phyloP scores from a whole-genome alignment of 2,888 invertebrate species.

The Glyphotaelius pellucidus region DNA sequence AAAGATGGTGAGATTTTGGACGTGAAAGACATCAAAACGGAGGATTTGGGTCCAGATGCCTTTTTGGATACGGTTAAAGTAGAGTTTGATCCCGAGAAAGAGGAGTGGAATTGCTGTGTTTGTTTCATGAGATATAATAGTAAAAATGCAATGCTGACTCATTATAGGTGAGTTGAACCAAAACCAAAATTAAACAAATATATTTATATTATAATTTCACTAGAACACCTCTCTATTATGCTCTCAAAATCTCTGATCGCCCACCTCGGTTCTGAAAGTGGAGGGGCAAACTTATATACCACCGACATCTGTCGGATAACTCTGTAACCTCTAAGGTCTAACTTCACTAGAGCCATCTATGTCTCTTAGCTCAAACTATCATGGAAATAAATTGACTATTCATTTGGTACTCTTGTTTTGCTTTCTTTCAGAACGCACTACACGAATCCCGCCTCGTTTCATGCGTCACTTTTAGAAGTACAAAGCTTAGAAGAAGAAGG shows the following conservation, averaged over 20 bases:
- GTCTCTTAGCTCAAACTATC: no score
- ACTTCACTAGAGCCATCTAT: no score
- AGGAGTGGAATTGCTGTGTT: constrained; percentile 71
- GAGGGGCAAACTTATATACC: no score
- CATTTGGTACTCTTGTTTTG: background rate
- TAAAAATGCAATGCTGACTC: constrained; percentile 71
- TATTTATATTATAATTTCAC: no score
- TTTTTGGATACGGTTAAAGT: constrained; percentile 10
- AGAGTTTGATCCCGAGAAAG: constrained; percentile 19
- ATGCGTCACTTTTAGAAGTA: background rate
- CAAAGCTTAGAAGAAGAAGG: constrained; percentile 13
- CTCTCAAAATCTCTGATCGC: no score
- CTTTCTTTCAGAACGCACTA: constrained; percentile 42
- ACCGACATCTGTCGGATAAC: no score
- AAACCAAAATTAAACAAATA: background rate
- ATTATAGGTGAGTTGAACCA: constrained; percentile 72
- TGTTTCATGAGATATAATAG: constrained; percentile 71
- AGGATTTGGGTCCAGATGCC: constrained; percentile 49
- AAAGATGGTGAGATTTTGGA: constrained; percentile 67
- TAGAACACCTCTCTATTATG: no score
- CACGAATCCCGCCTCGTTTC: background rate
- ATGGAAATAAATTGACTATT: no score
- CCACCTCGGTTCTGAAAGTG: no score
- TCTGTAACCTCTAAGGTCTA: no score
- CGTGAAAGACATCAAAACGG: constrained; percentile 71